Evolutionary conservation across 2,888 invertebrate species (phyloP).

Genomic region (Gastrophysa polygoni): DNA sequence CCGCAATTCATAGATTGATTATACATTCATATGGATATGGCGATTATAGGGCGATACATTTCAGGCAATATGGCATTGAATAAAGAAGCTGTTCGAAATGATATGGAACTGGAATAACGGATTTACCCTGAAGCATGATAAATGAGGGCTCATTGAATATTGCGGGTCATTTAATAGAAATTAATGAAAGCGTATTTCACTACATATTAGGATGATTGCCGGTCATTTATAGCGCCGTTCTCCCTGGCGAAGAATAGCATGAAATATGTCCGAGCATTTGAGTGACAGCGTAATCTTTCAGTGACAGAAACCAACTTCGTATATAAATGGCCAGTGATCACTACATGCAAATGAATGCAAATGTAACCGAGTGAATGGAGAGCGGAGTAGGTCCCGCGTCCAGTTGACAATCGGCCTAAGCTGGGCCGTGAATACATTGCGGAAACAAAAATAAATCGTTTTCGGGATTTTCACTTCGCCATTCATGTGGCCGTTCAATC

Average conservation of each 20-base stretch:
- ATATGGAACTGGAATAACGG: background rate
- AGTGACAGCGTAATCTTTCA: conserved; percentile 58
- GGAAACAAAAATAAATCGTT: background rate
- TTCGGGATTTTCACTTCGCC: background rate
- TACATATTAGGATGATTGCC: conserved; percentile 43
- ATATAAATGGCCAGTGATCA: conserved; percentile 58
- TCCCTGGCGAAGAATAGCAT: conserved; percentile 44
- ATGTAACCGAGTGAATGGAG: conserved; percentile 50
- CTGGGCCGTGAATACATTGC: background rate
- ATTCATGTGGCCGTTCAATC: background rate
- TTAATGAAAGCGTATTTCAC: conserved; percentile 39
- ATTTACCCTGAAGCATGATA: conserved; percentile 25
- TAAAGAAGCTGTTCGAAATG: background rate
- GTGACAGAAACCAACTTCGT: conserved; percentile 55
- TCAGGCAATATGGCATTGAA: background rate
- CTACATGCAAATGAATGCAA: conserved; percentile 58
- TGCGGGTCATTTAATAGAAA: conserved; percentile 40
- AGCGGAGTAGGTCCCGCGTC: conserved; percentile 30
- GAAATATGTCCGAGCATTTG: conserved; percentile 53
- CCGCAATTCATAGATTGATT: too few relatives aligned
- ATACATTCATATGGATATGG: too few relatives aligned
- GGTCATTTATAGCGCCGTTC: conserved; percentile 40
- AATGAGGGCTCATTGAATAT: conserved; percentile 22
- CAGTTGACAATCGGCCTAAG: conserved; percentile 43
- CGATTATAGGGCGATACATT: background rate